Base-by-base conservation (phyloP, 2,113 vertebrate species). In the Spea bombifrons region DNA sequence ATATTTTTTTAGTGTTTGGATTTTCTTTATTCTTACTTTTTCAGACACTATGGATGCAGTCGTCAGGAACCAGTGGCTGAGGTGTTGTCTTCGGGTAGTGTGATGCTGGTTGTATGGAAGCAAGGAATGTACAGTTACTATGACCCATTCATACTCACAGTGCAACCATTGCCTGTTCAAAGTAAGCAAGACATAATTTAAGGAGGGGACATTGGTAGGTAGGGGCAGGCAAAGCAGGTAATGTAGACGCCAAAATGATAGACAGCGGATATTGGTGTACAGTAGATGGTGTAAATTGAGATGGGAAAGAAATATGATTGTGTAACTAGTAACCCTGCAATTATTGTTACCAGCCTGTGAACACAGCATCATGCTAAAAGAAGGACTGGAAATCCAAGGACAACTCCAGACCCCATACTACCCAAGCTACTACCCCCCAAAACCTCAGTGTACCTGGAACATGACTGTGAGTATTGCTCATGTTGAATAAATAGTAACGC, bases 91-190 rank as follows among this genome's bases (percentile, higher is more conserved):
- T 98, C 96, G 0, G 92, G 92, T 1, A 87, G 92, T 0, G 84
- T 93, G 88, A 96, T 99, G 95, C 92, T 95, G 0, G 86, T 98
- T 75, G 87, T 98, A 73, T 99, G 96, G 96, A 97, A 95, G 85
- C 94, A 95, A 87, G 94, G 93, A n/a, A 86, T 94, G 76, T 94
- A 96, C 87, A 96, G 90, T 86, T 94, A 94, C 88, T 91, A 92
- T 0, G 93, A 96, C 81, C 92, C 94, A 4, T 96, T 99, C 63
- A 81, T 88, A 53, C 94, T 98, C 78, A 92, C 94, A 0, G 95
- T 90, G 1, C 92, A 91, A 82, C 86, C 83, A 0, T 90, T 95
- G 89, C 86, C 87, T 13, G 85, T 85, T 0, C 77, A 88, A 84
- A 92, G 97, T 98, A 70, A 93, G 90, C 49, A 78, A 61, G 13